Percentiles rank a stretch among this genome's conserved stretches.
These are phyloP conservation scores for Eptesicus fuscus DNA, from an alignment of 2,113 vertebrate species.

Conservation along the genomic window DNA sequence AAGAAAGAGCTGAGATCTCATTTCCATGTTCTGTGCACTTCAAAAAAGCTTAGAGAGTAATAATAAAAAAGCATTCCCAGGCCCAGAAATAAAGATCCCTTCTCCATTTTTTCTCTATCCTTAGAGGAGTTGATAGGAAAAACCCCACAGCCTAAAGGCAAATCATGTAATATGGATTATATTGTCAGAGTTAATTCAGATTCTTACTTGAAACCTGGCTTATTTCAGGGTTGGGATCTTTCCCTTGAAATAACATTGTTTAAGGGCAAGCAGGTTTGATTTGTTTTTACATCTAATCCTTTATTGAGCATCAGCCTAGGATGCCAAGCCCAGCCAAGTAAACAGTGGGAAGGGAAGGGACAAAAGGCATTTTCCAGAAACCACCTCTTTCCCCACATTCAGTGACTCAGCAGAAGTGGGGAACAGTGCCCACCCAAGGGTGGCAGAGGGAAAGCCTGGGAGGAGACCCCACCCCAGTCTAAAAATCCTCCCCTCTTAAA, in stretches of 20 bases:
- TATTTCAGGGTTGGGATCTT: neutral
- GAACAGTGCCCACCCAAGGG: neutral
- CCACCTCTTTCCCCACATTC: neutral
- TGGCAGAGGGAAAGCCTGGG: neutral
- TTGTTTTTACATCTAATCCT: conserved; percentile 38
- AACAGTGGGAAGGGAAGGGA: neutral
- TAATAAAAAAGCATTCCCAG: neutral
- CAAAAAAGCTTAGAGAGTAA: neutral
- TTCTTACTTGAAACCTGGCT: conserved; percentile 36
- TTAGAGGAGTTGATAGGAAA: neutral
- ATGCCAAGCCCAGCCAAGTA: neutral
- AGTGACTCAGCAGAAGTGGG: neutral
- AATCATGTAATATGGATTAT: conserved; percentile 24
- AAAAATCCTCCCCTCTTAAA: neutral
- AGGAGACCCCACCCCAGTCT: neutral
- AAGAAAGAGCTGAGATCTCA: neutral
- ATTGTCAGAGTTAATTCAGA: conserved; percentile 55
- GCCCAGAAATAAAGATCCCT: neutral
- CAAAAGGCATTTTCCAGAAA: conserved; percentile 47
- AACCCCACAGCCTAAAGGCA: neutral
- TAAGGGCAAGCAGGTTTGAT: conserved; percentile 36
- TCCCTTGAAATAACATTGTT: conserved; percentile 36
- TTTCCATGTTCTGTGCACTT: neutral
- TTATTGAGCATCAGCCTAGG: neutral
- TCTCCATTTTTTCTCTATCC: neutral